These are phyloP conservation scores for Drosophila carrolli DNA, from an alignment of 1,140 invertebrate genomes.

Conservation along the genomic window DNA sequence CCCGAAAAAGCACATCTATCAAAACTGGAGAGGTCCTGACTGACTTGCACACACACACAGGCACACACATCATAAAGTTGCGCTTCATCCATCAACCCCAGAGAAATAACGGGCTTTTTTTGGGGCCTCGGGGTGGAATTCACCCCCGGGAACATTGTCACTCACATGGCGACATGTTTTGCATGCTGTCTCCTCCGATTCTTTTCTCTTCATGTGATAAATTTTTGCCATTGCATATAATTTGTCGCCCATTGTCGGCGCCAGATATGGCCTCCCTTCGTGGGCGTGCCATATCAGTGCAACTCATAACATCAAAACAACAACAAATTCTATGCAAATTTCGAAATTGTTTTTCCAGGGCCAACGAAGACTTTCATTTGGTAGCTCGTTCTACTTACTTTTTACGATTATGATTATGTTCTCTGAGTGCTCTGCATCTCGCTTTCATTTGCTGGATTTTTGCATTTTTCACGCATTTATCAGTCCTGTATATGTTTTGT, in stretches of 20 bases:
- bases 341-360: conserved; percentile 38
- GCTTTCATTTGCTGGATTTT: conserved; percentile 43
- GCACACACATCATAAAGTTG: conserved; percentile 64
- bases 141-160: conserved; percentile 56
- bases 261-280: conserved; percentile 24
- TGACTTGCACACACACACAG: conserved; percentile 16
- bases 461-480: conserved; percentile 58
- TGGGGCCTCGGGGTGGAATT: neutral
- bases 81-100: conserved; percentile 65
- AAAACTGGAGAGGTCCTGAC: conserved; percentile 42
- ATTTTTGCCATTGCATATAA: conserved; percentile 71
- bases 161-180: conserved; percentile 66
- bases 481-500: conserved; percentile 26
- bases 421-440: conserved; percentile 45
- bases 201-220: conserved; percentile 38
- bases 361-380: conserved; percentile 24
- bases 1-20: conserved; percentile 43
- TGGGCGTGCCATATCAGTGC: conserved; percentile 62
- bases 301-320: conserved; percentile 31
- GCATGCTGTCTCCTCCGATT: conserved; percentile 45
- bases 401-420: conserved; percentile 76
- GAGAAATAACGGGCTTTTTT: conserved; percentile 4
- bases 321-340: conserved; percentile 55
- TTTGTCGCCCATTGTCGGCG: conserved; percentile 77
- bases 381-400: conserved; percentile 46